Conservation (phyloP, 2,113 vertebrate species). For the Opisthocomus hoazin region DNA sequence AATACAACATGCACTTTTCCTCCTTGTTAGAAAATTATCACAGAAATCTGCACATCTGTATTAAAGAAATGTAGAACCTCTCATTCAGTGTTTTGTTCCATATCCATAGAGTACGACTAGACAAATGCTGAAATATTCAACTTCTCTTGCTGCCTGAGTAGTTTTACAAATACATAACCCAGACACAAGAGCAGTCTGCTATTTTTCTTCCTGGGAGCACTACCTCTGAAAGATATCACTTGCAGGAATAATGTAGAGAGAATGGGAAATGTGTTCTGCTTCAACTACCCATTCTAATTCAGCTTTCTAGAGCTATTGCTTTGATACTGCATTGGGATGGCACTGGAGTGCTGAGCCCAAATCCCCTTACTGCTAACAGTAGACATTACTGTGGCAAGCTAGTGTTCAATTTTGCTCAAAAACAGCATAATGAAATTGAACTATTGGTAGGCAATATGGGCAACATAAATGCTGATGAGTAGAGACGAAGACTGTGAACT, state of each 20-base stretch:
- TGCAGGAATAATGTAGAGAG: conserved; percentile 11
- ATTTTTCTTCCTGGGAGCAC: conserved; percentile 21
- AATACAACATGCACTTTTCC: not conserved
- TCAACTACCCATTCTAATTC: conserved; percentile 13
- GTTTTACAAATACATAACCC: conserved; percentile 31
- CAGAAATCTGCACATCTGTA: not conserved
- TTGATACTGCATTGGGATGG: not conserved
- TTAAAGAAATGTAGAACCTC: not conserved
- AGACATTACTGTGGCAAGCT: not conserved
- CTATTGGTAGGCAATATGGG: not conserved
- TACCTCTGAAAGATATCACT: conserved; percentile 25
- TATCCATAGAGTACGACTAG: not conserved
- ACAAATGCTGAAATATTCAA: conserved; percentile 43
- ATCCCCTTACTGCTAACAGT: not conserved
- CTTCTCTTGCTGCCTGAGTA: conserved; percentile 25
- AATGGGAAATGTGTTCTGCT: conserved; percentile 42
- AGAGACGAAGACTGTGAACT: not conserved
- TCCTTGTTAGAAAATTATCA: not conserved
- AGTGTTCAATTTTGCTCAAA: not conserved
- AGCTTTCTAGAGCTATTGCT: conserved; percentile 6
- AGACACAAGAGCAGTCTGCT: not conserved
- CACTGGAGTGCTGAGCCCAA: not conserved
- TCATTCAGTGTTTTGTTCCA: not conserved
- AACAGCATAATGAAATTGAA: not conserved
- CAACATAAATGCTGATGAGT: not conserved